These are phyloP conservation scores for Unio delphinus DNA, from an alignment of 2,888 invertebrate species.

Conservation along the genomic window DNA sequence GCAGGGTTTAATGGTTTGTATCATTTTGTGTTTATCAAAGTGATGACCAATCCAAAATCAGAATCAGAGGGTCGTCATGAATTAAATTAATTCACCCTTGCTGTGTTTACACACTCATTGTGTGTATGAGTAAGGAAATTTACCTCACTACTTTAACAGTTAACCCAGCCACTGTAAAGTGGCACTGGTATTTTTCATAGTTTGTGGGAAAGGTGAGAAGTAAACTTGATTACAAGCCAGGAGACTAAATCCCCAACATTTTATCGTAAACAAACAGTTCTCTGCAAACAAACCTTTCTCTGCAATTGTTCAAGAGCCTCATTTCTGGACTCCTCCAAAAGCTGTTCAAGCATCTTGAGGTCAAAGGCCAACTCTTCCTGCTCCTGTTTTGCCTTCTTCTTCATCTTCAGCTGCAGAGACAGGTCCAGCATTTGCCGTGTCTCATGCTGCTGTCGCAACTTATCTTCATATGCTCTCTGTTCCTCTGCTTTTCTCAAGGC, in stretches of 20 bases:
- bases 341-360: slow-evolving; percentile 68
- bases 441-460: slow-evolving; percentile 62
- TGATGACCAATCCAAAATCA: too few relatives aligned
- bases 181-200: too few relatives aligned
- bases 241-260: neutral
- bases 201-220: neutral
- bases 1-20: too few relatives aligned
- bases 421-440: slow-evolving; percentile 62
- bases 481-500: slow-evolving; percentile 67
- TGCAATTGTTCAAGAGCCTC: slow-evolving; percentile 67
- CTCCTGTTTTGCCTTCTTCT: slow-evolving; percentile 66
- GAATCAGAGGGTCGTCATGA: too few relatives aligned
- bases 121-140: too few relatives aligned
- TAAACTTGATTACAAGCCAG: neutral
- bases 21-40: too few relatives aligned
- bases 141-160: too few relatives aligned
- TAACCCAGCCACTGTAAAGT: too few relatives aligned
- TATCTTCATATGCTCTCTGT: slow-evolving; percentile 62
- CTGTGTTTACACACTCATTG: too few relatives aligned
- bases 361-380: slow-evolving; percentile 71
- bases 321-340: slow-evolving; percentile 67
- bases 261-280: slow-evolving; percentile 58
- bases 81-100: too few relatives aligned
- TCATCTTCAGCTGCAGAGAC: slow-evolving; percentile 65
- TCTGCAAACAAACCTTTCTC: slow-evolving; percentile 66